A percentile compares a stretch with the other conserved stretches of the same genome.
Evolutionary conservation across 2,113 vertebrate species (phyloP).

Genomic region (Percina caprodes): DNA sequence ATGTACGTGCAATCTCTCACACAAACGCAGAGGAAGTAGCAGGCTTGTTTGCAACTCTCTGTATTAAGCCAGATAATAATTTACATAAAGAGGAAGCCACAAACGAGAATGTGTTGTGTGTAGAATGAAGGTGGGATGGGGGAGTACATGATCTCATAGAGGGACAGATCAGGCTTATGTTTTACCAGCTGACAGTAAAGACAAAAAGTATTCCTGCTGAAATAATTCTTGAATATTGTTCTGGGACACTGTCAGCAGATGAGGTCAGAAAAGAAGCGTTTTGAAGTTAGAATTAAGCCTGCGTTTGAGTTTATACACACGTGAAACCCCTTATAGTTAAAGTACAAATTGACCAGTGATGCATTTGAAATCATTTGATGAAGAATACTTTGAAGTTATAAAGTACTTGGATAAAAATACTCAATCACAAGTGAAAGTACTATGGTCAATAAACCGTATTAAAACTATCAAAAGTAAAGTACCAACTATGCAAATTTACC

Average conservation of each 20-base stretch:
- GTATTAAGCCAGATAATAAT: conserved; percentile 50
- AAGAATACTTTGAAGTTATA: neutral
- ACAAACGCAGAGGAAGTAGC: conserved; percentile 39
- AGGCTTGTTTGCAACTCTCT: conserved; percentile 3
- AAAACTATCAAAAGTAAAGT: neutral
- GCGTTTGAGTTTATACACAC: neutral
- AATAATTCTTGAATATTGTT: neutral
- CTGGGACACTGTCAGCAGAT: neutral
- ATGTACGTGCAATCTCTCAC: neutral
- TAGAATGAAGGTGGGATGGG: conserved; percentile 20
- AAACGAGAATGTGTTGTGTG: neutral
- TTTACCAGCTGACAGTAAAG: neutral
- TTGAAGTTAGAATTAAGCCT: neutral
- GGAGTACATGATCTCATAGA: neutral
- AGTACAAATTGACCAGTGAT: neutral
- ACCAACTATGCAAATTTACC: neutral
- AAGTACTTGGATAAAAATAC: neutral
- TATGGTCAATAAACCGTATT: neutral
- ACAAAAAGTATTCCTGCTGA: neutral
- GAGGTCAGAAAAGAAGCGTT: neutral
- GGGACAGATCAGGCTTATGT: conserved; percentile 5
- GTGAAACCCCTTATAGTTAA: neutral
- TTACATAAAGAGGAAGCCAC: conserved; percentile 71
- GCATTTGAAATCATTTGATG: neutral
- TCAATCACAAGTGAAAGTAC: neutral